Evolutionary conservation across 2,888 invertebrate species (phyloP).

Genomic region (Pilophorus perplexus): DNA sequence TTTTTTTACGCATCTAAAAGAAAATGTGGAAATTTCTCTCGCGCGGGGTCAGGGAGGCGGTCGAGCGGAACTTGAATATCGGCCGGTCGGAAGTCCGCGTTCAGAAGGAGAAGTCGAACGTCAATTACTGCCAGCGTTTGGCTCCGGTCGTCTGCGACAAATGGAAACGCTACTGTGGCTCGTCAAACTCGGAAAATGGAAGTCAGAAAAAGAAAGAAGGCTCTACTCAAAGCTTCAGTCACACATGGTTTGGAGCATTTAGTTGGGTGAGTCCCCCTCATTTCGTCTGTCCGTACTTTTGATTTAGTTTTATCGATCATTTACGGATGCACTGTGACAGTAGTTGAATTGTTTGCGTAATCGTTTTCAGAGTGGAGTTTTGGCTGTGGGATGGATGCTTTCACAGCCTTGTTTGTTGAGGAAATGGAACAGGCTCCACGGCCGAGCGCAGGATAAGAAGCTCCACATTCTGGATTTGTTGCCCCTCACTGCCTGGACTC

Average conservation of each 20-base stretch:
- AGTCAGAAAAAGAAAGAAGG: conserved; percentile 19
- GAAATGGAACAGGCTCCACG: conserved; percentile 46
- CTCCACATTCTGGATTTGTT: not conserved
- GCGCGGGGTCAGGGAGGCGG: conserved; percentile 42
- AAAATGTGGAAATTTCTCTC: conserved; percentile 44
- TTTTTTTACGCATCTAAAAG: not conserved
- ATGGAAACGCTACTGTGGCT: conserved; percentile 16
- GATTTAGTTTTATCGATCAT: too few relatives aligned
- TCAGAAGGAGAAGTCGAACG: conserved; percentile 28
- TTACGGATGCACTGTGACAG: too few relatives aligned
- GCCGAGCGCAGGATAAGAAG: not conserved
- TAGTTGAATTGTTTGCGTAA: too few relatives aligned
- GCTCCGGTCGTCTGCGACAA: conserved; percentile 11
- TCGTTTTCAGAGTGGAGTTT: conserved; percentile 56
- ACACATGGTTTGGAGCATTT: conserved; percentile 40
- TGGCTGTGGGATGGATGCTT: conserved; percentile 63
- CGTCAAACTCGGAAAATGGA: conserved; percentile 8
- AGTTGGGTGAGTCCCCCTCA: conserved; percentile 46
- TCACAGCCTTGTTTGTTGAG: conserved; percentile 58
- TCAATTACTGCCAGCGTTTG: conserved; percentile 1
- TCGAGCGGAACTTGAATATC: conserved; percentile 40
- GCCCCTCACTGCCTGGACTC: conserved; percentile 19
- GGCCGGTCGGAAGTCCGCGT: conserved; percentile 28
- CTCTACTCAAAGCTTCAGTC: conserved; percentile 9
- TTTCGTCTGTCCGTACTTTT: too few relatives aligned